These are phyloP conservation scores for Drosophila incognita DNA, from an alignment of 2,888 invertebrate species.

Conservation along the genomic window DNA sequence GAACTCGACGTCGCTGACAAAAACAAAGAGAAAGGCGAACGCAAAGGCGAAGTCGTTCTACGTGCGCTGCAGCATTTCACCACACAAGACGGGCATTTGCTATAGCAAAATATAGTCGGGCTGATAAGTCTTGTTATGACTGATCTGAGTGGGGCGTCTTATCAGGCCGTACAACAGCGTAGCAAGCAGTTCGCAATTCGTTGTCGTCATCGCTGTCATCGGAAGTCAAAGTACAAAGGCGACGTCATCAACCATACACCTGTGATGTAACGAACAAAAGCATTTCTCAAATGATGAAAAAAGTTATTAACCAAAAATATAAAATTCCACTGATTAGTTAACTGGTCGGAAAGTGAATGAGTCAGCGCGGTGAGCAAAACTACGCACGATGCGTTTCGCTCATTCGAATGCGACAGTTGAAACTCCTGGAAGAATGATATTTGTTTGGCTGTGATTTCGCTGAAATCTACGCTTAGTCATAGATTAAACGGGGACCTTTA, in stretches of 20 bases:
- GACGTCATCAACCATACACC: conserved; percentile 25
- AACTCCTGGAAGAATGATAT: background rate
- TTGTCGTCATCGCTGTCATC: conserved; percentile 22
- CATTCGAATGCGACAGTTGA: background rate
- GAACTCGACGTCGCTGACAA: conserved; percentile 2
- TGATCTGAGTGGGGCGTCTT: conserved; percentile 62
- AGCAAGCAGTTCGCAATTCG: background rate
- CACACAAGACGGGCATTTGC: conserved; percentile 37
- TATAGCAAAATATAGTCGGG: background rate
- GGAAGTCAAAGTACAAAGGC: conserved; percentile 56
- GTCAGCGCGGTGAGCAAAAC: conserved; percentile 2
- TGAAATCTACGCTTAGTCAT: conserved; percentile 19
- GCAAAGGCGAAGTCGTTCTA: conserved; percentile 50
- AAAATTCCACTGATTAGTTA: background rate
- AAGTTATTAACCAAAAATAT: background rate
- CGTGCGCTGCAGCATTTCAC: conserved; percentile 72
- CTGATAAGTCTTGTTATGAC: conserved; percentile 65
- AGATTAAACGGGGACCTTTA: background rate
- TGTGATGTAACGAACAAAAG: conserved; percentile 32
- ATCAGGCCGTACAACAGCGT: conserved; percentile 43
- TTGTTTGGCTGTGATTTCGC: conserved; percentile 4
- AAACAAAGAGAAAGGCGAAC: background rate
- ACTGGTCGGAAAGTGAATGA: conserved; percentile 4
- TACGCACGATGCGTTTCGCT: background rate
- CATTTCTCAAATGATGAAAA: conserved; percentile 22